Conservation (phyloP, 2,888 invertebrate genomes). For the Ischnura elegans region DNA sequence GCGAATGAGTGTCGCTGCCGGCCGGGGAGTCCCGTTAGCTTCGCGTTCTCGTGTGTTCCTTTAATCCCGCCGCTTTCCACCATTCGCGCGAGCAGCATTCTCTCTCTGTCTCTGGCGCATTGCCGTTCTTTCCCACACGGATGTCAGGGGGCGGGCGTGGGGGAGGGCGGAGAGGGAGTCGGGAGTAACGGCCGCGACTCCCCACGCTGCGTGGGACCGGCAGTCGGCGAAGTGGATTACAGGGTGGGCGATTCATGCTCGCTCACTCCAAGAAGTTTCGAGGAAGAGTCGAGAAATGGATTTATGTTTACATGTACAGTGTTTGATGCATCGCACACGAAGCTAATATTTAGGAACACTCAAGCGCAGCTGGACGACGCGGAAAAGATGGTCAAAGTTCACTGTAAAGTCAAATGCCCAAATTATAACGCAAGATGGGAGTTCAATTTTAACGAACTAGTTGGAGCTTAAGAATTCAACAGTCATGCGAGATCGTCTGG, state of each 20-base stretch:
- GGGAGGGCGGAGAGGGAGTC: neutral
- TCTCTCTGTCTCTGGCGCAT: neutral
- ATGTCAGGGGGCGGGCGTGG: neutral
- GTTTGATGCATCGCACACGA: no score
- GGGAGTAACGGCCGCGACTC: conserved; percentile 3
- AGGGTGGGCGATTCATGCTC: neutral
- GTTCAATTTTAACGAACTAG: no score
- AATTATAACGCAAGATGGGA: no score
- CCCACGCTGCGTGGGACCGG: neutral
- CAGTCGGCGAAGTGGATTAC: neutral
- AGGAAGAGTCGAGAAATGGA: no score
- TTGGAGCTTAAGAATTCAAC: no score
- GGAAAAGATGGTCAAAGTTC: no score
- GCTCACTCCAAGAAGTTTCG: no score
- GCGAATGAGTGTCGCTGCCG: neutral
- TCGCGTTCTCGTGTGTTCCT: neutral
- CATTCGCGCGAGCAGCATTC: neutral
- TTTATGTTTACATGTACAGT: no score
- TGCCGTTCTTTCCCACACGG: conserved; percentile 23
- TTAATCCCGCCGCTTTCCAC: neutral
- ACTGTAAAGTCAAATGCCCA: no score
- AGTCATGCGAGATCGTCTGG: no score
- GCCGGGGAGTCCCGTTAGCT: neutral
- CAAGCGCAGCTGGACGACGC: no score
- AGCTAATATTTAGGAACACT: no score